Conservation (phyloP, 2,797 vertebrate genomes). For the Rhinophrynus dorsalis region DNA sequence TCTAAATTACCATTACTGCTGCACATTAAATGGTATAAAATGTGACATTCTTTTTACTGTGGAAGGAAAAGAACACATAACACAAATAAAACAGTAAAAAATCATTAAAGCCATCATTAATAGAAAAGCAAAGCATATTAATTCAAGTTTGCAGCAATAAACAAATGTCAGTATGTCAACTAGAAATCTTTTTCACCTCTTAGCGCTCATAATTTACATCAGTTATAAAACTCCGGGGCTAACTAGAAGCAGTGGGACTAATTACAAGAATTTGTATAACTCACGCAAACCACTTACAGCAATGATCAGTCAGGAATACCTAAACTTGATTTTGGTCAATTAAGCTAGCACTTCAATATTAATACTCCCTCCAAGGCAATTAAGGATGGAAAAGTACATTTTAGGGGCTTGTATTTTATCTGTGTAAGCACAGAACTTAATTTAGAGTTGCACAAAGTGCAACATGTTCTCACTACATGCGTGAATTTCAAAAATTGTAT, state of each 20-base stretch:
- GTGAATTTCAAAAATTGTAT: too few relatives aligned
- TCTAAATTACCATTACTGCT: slow-evolving; percentile 54
- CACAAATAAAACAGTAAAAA: slow-evolving; percentile 56
- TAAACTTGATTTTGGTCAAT: slow-evolving; percentile 58
- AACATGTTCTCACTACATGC: too few relatives aligned
- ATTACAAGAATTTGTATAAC: slow-evolving; percentile 62
- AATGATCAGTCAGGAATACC: slow-evolving; percentile 60
- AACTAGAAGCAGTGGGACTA: slow-evolving; percentile 62
- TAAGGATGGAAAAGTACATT: too few relatives aligned
- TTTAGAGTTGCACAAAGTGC: too few relatives aligned
- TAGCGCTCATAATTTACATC: slow-evolving; percentile 63
- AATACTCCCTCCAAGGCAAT: too few relatives aligned
- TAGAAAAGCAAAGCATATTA: slow-evolving; percentile 62
- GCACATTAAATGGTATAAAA: slow-evolving; percentile 56
- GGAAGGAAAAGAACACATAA: slow-evolving; percentile 55
- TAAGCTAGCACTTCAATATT: slow-evolving; percentile 51
- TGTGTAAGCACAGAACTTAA: too few relatives aligned
- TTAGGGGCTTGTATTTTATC: too few relatives aligned
- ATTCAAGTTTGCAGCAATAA: slow-evolving; percentile 60
- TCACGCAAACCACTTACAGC: slow-evolving; percentile 52
- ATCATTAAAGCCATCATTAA: slow-evolving; percentile 56
- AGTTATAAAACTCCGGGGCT: slow-evolving; percentile 55
- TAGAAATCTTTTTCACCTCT: slow-evolving; percentile 59
- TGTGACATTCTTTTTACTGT: slow-evolving; percentile 52
- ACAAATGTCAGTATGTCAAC: slow-evolving; percentile 60